Evolutionary conservation across 2,888 invertebrate genomes (phyloP).

Genomic region (Ectemnius cavifrons): DNA sequence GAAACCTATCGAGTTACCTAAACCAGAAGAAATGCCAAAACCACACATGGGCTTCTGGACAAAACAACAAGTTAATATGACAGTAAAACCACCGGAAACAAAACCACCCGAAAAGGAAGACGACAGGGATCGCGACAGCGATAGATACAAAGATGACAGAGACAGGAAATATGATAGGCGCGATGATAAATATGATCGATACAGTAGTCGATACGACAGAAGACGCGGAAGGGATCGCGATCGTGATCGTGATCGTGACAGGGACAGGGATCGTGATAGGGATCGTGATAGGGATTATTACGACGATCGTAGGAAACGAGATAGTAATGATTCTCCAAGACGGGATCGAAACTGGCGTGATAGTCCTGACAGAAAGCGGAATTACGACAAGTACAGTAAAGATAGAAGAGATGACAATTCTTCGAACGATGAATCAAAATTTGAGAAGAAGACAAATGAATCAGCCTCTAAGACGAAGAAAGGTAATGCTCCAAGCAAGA

Average conservation of each 20-base stretch:
- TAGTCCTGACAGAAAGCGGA: constrained; percentile 66
- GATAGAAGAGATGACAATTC: constrained; percentile 68
- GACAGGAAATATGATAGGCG: constrained; percentile 69
- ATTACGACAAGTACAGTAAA: constrained; percentile 69
- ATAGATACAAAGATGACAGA: constrained; percentile 72
- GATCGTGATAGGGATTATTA: constrained; percentile 70
- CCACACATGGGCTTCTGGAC: constrained; percentile 78
- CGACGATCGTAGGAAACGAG: constrained; percentile 72
- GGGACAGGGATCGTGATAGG: constrained; percentile 60
- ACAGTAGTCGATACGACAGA: constrained; percentile 69
- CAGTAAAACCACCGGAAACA: constrained; percentile 71
- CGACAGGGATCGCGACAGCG: constrained; percentile 73
- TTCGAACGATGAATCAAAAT: constrained; percentile 72
- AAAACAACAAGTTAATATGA: constrained; percentile 75
- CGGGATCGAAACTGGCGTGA: constrained; percentile 73
- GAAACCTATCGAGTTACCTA: constrained; percentile 64
- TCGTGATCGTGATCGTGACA: constrained; percentile 61
- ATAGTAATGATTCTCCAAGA: constrained; percentile 72
- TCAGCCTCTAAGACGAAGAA: constrained; percentile 69
- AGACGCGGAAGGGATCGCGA: constrained; percentile 63
- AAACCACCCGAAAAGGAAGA: constrained; percentile 74
- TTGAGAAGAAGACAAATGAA: constrained; percentile 73
- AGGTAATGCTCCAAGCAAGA: constrained; percentile 59
- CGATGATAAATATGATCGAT: constrained; percentile 71
- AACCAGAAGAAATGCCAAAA: constrained; percentile 75